Conservation (phyloP, 23 tunicate species). For the Ciona savignyi region DNA sequence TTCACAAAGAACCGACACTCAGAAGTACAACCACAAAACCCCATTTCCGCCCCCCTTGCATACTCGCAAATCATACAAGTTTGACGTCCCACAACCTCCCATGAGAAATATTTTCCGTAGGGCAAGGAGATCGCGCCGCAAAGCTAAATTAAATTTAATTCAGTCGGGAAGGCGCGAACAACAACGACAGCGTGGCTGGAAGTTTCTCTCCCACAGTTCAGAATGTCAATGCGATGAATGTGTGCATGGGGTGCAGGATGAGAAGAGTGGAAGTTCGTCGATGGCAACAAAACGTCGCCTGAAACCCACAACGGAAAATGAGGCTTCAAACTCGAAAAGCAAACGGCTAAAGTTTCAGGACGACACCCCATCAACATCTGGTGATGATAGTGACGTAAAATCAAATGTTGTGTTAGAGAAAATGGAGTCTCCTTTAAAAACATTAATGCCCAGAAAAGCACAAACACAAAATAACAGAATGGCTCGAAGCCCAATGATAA, state of each 20-base stretch:
- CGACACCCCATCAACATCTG: constrained; percentile 26
- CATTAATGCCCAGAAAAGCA: constrained; percentile 31
- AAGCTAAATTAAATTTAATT: constrained; percentile 36
- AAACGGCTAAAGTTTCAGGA: constrained; percentile 11
- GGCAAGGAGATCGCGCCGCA: constrained; percentile 57
- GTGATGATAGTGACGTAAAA: constrained; percentile 9
- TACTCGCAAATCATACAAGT: constrained; percentile 45
- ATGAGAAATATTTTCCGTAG: constrained; percentile 47
- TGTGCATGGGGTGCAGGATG: not conserved
- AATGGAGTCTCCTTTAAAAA: constrained; percentile 38
- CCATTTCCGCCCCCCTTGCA: constrained; percentile 61
- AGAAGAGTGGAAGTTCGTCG: not conserved
- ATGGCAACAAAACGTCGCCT: not conserved
- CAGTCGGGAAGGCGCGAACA: not conserved
- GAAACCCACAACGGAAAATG: not conserved
- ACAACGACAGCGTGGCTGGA: too few species aligned
- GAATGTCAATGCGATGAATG: constrained; percentile 4
- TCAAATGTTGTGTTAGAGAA: not conserved
- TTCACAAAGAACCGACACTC: not conserved
- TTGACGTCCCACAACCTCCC: constrained; percentile 63
- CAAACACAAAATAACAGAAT: constrained; percentile 4
- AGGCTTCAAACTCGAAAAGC: not conserved
- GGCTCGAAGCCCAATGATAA: constrained; percentile 66
- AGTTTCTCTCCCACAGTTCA: constrained; percentile 2
- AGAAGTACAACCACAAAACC: constrained; percentile 14